A percentile compares a stretch with the other conserved stretches of the same genome.
Evolutionary conservation across 1,140 invertebrate genomes (phyloP).

Genomic region (Vanessa tameamea): DNA sequence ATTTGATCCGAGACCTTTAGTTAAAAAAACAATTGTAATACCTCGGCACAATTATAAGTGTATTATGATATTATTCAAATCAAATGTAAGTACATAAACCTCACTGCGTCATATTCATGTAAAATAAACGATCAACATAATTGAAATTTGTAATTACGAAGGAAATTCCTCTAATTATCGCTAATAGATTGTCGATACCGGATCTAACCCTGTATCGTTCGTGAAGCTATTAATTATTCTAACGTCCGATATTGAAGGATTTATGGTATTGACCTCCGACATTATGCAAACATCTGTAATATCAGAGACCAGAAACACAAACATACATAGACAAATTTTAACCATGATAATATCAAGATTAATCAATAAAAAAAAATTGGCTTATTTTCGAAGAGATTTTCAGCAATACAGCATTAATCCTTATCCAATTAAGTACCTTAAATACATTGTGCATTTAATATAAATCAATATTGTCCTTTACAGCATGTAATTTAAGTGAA

Average conservation of each 20-base stretch:
- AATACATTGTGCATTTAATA: too few species aligned
- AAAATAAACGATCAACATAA: constrained; percentile 1
- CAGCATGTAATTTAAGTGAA: too few species aligned
- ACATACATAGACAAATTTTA: background rate
- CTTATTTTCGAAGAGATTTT: too few species aligned
- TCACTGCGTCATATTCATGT: too few species aligned
- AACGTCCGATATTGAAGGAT: constrained; percentile 28
- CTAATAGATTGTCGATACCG: constrained; percentile 12
- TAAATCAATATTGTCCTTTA: too few species aligned
- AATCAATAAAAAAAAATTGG: background rate
- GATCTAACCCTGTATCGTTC: background rate
- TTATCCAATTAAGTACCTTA: too few species aligned
- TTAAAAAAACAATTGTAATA: too few species aligned
- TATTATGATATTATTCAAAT: too few species aligned
- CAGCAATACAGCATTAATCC: too few species aligned
- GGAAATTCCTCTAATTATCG: constrained; percentile 1
- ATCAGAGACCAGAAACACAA: background rate
- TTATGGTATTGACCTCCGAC: constrained; percentile 15
- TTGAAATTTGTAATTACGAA: constrained; percentile 5
- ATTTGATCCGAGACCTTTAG: too few species aligned
- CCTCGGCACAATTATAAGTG: too few species aligned
- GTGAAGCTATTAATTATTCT: constrained; percentile 23
- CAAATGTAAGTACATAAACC: too few species aligned
- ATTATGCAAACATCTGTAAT: constrained; percentile 9
- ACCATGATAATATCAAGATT: background rate